phyloP scores from a whole-genome alignment of 2,113 vertebrate species.

The Chelonoidis abingdonii region DNA sequence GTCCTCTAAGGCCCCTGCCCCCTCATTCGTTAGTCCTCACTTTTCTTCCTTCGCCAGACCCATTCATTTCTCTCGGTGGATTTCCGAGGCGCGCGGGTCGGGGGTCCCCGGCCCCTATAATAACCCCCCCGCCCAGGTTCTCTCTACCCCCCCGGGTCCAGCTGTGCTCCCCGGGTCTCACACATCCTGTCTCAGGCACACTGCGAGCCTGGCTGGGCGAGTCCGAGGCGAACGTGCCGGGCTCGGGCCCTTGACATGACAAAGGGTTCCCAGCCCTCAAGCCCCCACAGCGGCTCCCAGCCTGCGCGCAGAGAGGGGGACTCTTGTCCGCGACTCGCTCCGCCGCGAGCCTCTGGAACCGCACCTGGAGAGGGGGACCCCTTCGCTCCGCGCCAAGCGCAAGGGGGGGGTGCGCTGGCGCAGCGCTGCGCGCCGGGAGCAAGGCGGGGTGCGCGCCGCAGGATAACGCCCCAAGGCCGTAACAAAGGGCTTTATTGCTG shows the following conservation, averaged over 20 bases:
- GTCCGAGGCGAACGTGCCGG: neutral
- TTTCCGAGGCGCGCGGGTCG: neutral
- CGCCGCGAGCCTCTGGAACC: too few species aligned
- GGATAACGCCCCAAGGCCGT: neutral
- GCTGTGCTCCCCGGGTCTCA: slow-evolving; percentile 6
- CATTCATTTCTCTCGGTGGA: neutral
- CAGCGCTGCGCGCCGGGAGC: slow-evolving; percentile 4
- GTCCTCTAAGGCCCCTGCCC: too few species aligned
- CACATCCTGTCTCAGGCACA: neutral
- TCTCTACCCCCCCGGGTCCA: neutral
- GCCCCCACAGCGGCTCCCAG: neutral
- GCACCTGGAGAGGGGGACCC: neutral
- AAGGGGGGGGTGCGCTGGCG: neutral
- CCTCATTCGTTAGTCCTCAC: too few species aligned
- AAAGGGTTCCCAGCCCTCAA: neutral
- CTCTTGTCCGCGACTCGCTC: neutral
- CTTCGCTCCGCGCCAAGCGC: too few species aligned
- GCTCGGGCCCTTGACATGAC: neutral
- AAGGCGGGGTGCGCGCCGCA: neutral
- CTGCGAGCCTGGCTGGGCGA: neutral
- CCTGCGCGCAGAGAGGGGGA: neutral
- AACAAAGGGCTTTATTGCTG: neutral
- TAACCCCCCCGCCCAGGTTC: too few species aligned
- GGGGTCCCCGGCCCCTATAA: neutral
- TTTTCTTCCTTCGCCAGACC: neutral